Conservation (phyloP, 2,113 vertebrate genomes). For the Sturnira hondurensis region DNA sequence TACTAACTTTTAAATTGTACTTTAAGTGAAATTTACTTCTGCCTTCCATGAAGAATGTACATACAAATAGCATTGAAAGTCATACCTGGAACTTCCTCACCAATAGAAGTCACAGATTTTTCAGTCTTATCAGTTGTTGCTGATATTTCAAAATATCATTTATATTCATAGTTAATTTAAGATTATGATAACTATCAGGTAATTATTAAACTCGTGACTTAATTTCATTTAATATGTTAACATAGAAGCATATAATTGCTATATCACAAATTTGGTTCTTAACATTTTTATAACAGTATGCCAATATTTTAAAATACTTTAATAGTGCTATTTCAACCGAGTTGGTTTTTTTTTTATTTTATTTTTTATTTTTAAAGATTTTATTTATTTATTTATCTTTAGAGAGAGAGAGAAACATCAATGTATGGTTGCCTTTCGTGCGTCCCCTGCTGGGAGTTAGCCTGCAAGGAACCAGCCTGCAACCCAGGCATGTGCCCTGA, state of each 20-base stretch:
- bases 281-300: not conserved
- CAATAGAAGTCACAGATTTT: not conserved
- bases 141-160: conserved; percentile 14
- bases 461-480: too few species aligned
- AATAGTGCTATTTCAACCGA: not conserved
- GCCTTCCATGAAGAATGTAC: not conserved
- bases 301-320: not conserved
- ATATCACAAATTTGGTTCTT: not conserved
- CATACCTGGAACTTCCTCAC: not conserved
- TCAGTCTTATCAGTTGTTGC: not conserved
- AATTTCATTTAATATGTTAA: conserved; percentile 9
- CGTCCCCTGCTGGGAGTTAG: too few species aligned
- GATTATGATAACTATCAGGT: not conserved
- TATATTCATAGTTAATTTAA: not conserved
- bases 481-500: too few species aligned
- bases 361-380: too few species aligned
- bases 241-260: not conserved
- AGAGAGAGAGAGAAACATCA: too few species aligned
- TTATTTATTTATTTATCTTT: too few species aligned
- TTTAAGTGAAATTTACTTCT: not conserved
- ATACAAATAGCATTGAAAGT: not conserved
- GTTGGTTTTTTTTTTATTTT: conserved; percentile 31
- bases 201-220: not conserved
- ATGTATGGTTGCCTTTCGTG: too few species aligned
- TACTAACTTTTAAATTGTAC: not conserved